Conservation (phyloP, 1,140 invertebrate genomes). For the Drosophila setifemur region DNA sequence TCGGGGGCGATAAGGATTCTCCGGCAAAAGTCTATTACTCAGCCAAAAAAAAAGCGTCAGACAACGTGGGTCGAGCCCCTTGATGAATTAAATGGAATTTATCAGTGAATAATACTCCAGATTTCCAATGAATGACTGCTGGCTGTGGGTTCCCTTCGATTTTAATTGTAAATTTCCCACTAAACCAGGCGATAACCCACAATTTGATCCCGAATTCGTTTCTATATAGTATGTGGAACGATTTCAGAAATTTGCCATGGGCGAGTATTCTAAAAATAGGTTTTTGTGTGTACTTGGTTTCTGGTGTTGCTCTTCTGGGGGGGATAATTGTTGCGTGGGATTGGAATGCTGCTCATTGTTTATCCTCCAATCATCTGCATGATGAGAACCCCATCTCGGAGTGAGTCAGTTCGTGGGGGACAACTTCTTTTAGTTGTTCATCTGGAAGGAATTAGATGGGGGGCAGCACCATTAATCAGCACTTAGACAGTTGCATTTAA, state of each 20-base stretch:
- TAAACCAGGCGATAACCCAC: conserved; percentile 1
- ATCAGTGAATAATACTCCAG: conserved; percentile 29
- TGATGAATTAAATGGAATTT: conserved; percentile 20
- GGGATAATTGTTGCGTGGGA: conserved; percentile 56
- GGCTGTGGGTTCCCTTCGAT: too few relatives aligned
- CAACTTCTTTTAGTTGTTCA: too few relatives aligned
- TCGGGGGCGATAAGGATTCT: conserved; percentile 25
- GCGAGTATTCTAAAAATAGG: conserved; percentile 26
- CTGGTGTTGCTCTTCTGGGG: conserved; percentile 4
- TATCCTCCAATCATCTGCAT: conserved; percentile 20
- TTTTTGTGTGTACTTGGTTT: conserved; percentile 4
- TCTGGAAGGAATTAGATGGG: neutral
- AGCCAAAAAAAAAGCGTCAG: neutral
- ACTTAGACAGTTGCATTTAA: conserved; percentile 45
- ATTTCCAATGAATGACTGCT: conserved; percentile 41
- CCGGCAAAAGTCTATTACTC: neutral
- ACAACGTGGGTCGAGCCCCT: conserved; percentile 11
- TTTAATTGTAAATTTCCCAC: too few relatives aligned
- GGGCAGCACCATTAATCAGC: conserved; percentile 11
- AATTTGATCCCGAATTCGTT: conserved; percentile 13
- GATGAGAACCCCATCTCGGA: conserved; percentile 13
- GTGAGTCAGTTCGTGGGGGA: conserved; percentile 56
- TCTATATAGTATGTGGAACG: too few relatives aligned
- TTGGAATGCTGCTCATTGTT: conserved; percentile 62
- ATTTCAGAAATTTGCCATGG: too few relatives aligned